These are phyloP conservation scores for Steinernema hermaphroditum DNA, from an alignment of 2,888 invertebrate genomes.

Conservation along the genomic window DNA sequence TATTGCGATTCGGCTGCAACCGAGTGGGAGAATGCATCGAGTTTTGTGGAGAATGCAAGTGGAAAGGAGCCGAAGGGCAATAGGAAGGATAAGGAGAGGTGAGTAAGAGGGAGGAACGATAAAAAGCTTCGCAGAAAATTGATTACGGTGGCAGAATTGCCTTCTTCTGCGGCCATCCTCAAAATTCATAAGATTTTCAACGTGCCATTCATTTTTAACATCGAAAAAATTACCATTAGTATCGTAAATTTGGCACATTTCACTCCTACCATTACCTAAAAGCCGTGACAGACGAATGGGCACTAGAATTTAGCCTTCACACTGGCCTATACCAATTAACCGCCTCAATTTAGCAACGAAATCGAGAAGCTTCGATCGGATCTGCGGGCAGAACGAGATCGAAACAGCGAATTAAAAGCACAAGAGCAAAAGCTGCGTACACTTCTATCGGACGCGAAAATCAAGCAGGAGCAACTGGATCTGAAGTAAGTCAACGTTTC, in stretches of 20 bases:
- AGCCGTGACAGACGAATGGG: no score
- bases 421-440: constrained; percentile 75
- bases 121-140: no score
- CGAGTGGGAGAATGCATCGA: not conserved
- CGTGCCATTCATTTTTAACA: no score
- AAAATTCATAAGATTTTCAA: no score
- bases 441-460: constrained; percentile 79
- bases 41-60: not conserved
- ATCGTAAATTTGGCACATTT: no score
- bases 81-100: constrained; percentile 18
- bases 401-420: constrained; percentile 77
- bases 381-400: constrained; percentile 73
- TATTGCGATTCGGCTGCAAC: constrained; percentile 10
- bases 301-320: no score
- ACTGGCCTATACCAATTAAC: no score
- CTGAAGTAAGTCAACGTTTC: constrained; percentile 73
- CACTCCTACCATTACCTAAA: no score
- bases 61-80: constrained; percentile 6
- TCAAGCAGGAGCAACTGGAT: constrained; percentile 85
- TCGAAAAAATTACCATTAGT: no score
- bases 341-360: constrained; percentile 67
- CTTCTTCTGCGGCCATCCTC: no score
- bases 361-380: constrained; percentile 77
- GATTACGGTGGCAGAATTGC: no score
- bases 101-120: no score